Base-by-base conservation (phyloP, 2,888 invertebrate species). In the Volucella bombylans region DNA sequence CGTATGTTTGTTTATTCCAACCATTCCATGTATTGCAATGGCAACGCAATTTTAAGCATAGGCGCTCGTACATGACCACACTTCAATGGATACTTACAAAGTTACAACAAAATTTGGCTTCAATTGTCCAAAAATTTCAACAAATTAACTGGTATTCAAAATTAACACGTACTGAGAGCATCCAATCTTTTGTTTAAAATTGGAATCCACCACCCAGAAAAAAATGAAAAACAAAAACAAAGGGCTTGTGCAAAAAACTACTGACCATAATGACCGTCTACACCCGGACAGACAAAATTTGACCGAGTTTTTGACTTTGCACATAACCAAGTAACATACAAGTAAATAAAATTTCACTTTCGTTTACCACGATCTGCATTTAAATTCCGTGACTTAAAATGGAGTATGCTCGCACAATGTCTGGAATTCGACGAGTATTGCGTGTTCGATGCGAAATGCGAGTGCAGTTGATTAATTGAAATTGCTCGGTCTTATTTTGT, bases 301-400 rank as follows among this genome's bases (percentile, higher is more conserved):
- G 79, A 68, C 78, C 72, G 68, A 82, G 81, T 71, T 81, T 82
- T 73, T 69, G 50, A 43, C 47, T 64, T 15, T 23, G 41, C 59
- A 18, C 43, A 59, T 52, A 52, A 18, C 45, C 14, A 47, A 31
- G 47, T 52, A n/a, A n/a, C n/a, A n/a, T n/a, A 18, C 47, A 49
- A 65, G 64, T 49, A 64, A 69, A 64, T 65, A 57, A 61, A 47
- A 57, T 80, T 83, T 83, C 83, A 83, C 83, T 83, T 83, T 83
- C 80, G 54, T 79, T 83, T 41, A 54, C 45, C 79, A 69, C 52
- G 69, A 49, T 79, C 68, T 74, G 69, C 64, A 74, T 79, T 74
- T 74, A 79, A 69, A 79, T 74, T 74, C 49, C 57, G 49, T 45
- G 43, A 45, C 62, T 68, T 59, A 49, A 65, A 45, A 49, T 11